Evolutionary conservation across 1,140 invertebrate species (phyloP).

Genomic region (Brachionus manjavacas): DNA sequence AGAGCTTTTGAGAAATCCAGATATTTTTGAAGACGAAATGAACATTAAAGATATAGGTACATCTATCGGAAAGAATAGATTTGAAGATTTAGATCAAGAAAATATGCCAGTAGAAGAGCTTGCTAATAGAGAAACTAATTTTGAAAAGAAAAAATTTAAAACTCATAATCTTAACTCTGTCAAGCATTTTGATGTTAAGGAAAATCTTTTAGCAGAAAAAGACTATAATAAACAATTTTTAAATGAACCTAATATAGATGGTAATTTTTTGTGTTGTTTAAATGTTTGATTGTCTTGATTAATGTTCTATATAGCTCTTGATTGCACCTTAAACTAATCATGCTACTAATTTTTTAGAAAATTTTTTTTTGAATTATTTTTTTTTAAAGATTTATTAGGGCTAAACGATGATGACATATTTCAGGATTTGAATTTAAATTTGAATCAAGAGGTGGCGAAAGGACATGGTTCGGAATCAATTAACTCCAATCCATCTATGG

Average conservation of each 20-base stretch:
- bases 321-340: background rate
- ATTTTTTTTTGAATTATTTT: background rate
- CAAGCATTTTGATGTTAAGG: slow-evolving; percentile 18
- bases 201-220: background rate
- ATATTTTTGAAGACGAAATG: slow-evolving; percentile 31
- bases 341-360: background rate
- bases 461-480: background rate
- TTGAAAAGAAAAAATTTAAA: background rate
- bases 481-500: background rate
- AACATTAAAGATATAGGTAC: slow-evolving; percentile 14
- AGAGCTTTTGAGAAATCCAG: background rate
- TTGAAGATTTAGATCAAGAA: slow-evolving; percentile 32
- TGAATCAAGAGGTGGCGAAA: background rate
- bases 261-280: slow-evolving; percentile 12
- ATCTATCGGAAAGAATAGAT: slow-evolving; percentile 20
- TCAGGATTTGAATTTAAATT: background rate
- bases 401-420: background rate
- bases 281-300: background rate
- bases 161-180: background rate
- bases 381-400: background rate
- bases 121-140: background rate
- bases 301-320: background rate
- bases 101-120: slow-evolving; percentile 4
- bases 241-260: background rate
- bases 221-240: slow-evolving; percentile 29